Conservation (phyloP, 2,113 vertebrate species). For the Hippoglossus stenolepis region DNA sequence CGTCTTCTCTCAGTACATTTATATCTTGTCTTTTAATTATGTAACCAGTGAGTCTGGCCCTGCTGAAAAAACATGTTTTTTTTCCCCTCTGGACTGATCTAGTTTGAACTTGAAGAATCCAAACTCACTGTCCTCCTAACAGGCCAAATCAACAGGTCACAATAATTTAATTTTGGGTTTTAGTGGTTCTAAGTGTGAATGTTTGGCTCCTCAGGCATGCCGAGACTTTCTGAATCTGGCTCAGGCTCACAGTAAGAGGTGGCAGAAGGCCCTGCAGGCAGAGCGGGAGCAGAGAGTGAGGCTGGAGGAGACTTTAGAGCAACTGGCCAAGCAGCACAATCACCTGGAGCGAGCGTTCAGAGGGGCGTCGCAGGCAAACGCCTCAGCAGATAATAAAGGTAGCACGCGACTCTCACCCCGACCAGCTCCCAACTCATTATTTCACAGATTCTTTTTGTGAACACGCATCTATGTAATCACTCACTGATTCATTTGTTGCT, state of each 20-base stretch:
- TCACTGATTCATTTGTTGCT: too few species aligned
- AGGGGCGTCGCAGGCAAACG: slow-evolving; percentile 83
- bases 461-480: too few species aligned
- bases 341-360: slow-evolving; percentile 94
- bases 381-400: slow-evolving; percentile 86
- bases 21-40: not conserved
- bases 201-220: slow-evolving; percentile 84
- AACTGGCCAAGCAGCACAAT: slow-evolving; percentile 97
- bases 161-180: not conserved
- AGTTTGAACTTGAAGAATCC: not conserved
- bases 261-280: slow-evolving; percentile 95
- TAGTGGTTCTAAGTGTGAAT: not conserved
- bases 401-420: not conserved
- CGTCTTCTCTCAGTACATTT: not conserved
- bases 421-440: not conserved
- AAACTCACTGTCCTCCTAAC: not conserved
- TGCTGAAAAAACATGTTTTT: not conserved
- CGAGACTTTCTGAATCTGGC: slow-evolving; percentile 92
- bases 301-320: slow-evolving; percentile 95
- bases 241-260: slow-evolving; percentile 93
- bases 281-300: slow-evolving; percentile 94
- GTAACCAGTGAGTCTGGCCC: not conserved
- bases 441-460: not conserved
- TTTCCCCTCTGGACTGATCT: not conserved
- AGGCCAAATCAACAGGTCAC: not conserved